Evolutionary conservation across 2,113 vertebrate species (phyloP), one percentile per base, ranked within the genome.

Genomic region (Chauna torquata): DNA sequence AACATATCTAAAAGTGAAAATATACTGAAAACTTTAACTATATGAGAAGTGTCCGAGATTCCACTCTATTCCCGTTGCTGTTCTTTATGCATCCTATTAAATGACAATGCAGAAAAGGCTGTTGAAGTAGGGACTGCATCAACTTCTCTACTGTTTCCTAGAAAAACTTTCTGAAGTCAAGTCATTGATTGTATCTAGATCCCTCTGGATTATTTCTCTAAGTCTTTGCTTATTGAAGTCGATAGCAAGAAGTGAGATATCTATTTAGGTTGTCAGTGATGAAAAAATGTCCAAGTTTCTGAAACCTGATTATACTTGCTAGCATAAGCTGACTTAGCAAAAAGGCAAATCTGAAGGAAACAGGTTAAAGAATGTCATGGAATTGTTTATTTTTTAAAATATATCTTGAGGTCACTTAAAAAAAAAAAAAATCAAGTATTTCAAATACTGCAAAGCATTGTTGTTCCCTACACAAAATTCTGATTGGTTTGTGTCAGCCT

Each of bases 201-300:
- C 22, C 24, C 28, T 90, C 24, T 90, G 22, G 19, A 22, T 89
- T 89, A 30, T 79, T 77, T 75, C 45, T 86, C 61, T 10, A 65
- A 62, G 40, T 70, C 12, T 88, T 78, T 62, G 14, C 15, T 40
- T 94, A 12, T 62, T 15, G 50, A 78, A 82, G 13, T 27, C 62
- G 59, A 20, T 55, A 58, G 1, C 2, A 54, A 91, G 20, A 86
- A 75, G 13, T 62, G 14, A 58, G 42, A 38, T 45, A 74, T 91
- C 47, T 66, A 28, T 0, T 0, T 62, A 30, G 22, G 32, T 6
- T 58, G 25, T 45, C 50, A 45, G 32, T 57, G 76, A 49, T 54
- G 4, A 92, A 83, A 40, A 86, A n/a, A 54, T 7, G 2, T 66
- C 13, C 32, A 34, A n/a, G 32, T 83, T 0, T 0, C 24, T 54